A percentile compares a stretch with the other conserved stretches of the same genome.
Evolutionary conservation across 2,888 invertebrate genomes (phyloP).

Genomic region (Ctena decussata): DNA sequence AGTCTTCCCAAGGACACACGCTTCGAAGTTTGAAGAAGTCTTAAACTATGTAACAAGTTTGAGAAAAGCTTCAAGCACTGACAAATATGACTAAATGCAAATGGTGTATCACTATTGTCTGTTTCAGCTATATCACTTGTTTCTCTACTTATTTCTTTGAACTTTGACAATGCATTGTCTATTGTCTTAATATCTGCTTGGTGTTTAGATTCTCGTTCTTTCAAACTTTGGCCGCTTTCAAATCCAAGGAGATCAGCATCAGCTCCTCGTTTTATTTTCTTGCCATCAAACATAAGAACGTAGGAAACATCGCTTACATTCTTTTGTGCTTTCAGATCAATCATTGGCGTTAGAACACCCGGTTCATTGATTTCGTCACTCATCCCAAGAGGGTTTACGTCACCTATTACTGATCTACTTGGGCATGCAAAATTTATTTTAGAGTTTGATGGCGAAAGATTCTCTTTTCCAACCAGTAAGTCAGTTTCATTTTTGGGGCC

Average conservation of each 20-base stretch:
- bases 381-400: slow-evolving; percentile 10
- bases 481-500: slow-evolving; percentile 27
- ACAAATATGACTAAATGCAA: not conserved
- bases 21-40: not conserved
- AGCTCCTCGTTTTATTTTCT: slow-evolving; percentile 8
- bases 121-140: not conserved
- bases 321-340: slow-evolving; percentile 8
- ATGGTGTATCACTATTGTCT: not conserved
- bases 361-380: not conserved
- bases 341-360: slow-evolving; percentile 24
- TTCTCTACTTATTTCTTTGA: not conserved
- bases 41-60: not conserved
- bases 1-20: slow-evolving; percentile 11
- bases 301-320: not conserved
- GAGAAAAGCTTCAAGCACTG: not conserved
- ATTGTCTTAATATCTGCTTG: not conserved
- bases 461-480: not conserved
- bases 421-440: slow-evolving; percentile 43
- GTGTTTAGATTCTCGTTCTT: not conserved
- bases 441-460: not conserved
- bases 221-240: not conserved
- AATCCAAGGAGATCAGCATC: slow-evolving; percentile 27
- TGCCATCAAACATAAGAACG: slow-evolving; percentile 31
- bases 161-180: not conserved
- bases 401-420: not conserved